Evolutionary conservation across 1,140 invertebrate species (phyloP).

Genomic region (Camponotus floridanus): DNA sequence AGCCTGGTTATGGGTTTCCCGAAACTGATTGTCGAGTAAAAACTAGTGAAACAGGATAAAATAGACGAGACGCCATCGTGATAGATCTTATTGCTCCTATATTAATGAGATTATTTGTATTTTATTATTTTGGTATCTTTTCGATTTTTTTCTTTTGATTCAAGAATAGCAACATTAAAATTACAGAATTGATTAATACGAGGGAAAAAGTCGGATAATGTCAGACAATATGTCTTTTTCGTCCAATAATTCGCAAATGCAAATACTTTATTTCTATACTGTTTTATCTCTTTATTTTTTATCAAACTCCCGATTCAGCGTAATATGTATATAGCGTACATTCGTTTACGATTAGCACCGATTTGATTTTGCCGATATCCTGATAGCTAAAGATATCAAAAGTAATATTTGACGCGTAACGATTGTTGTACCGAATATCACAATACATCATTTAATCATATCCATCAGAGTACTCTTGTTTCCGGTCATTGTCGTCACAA

Average conservation of each 20-base stretch:
- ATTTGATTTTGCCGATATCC: background rate
- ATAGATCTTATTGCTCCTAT: background rate
- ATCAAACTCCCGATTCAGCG: background rate
- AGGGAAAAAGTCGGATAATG: background rate
- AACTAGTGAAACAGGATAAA: background rate
- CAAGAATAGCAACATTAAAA: background rate
- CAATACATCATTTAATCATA: background rate
- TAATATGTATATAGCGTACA: background rate
- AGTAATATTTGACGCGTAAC: background rate
- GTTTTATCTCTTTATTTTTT: background rate
- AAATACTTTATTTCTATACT: background rate
- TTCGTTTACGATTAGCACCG: background rate
- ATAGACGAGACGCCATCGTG: background rate
- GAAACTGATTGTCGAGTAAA: conserved; percentile 4
- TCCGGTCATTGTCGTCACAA: background rate
- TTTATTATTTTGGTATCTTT: background rate
- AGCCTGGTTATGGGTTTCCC: conserved; percentile 3
- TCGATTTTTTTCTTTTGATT: background rate
- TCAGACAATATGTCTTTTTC: background rate
- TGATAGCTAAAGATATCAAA: background rate
- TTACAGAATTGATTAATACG: background rate
- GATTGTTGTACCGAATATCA: conserved; percentile 8
- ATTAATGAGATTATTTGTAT: background rate
- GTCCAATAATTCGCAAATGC: background rate
- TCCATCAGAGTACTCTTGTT: conserved; percentile 6